Conservation (phyloP, 2,113 vertebrate genomes). For the pig (Sus scrofa) region DNA sequence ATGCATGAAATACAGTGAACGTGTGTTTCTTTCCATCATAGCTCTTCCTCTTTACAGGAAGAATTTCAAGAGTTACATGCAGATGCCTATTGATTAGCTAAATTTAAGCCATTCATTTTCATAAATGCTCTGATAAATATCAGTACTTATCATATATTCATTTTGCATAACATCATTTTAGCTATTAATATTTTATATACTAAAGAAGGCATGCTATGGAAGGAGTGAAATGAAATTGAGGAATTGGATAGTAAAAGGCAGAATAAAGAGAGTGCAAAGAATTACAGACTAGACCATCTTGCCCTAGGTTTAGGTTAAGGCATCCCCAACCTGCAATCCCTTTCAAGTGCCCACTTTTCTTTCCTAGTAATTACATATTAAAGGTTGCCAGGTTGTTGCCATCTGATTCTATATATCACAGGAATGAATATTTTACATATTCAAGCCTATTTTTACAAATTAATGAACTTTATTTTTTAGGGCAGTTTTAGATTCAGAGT, state of each 20-base stretch:
- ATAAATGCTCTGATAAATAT: slow-evolving; percentile 47
- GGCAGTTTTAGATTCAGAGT: neutral
- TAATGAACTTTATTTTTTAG: neutral
- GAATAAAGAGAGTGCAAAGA: neutral
- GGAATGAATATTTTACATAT: neutral
- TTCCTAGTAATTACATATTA: neutral
- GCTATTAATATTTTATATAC: slow-evolving; percentile 42
- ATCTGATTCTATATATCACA: neutral
- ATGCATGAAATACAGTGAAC: neutral
- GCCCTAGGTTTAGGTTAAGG: neutral
- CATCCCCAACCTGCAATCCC: neutral
- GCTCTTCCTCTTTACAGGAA: neutral
- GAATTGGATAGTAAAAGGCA: slow-evolving; percentile 36
- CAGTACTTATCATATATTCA: neutral
- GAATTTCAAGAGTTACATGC: neutral
- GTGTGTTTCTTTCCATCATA: neutral
- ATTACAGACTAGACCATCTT: neutral
- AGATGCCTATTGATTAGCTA: neutral
- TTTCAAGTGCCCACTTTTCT: neutral
- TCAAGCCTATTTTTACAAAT: neutral
- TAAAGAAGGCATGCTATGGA: slow-evolving; percentile 22
- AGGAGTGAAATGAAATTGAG: slow-evolving; percentile 29
- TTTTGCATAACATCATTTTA: neutral
- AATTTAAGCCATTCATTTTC: slow-evolving; percentile 52
- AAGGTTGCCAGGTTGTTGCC: neutral